phyloP scores from a whole-genome alignment of 2,888 invertebrate species.

The Drosophila lutescens region DNA sequence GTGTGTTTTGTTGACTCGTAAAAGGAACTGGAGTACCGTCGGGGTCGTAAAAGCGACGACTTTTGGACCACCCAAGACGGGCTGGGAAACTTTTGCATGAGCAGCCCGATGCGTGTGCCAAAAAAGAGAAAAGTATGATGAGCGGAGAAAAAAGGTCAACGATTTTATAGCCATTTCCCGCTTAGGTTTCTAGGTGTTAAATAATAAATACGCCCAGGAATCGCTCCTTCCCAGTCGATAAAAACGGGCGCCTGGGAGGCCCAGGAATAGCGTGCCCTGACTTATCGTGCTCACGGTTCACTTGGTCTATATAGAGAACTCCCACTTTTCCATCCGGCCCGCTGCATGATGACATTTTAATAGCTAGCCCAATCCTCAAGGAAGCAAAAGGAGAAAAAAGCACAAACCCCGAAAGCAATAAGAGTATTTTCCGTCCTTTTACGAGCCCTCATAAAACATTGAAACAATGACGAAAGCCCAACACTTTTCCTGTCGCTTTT shows the following conservation, averaged over 20 bases:
- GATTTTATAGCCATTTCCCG: conserved; percentile 67
- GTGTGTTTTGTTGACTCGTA: conserved; percentile 58
- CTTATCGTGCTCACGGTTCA: conserved; percentile 56
- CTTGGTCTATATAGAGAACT: background rate
- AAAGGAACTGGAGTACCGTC: conserved; percentile 61
- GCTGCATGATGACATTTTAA: conserved; percentile 69
- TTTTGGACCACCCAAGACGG: conserved; percentile 57
- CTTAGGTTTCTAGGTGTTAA: conserved; percentile 69
- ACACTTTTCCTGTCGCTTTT: conserved; percentile 44
- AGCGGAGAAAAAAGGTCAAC: conserved; percentile 62
- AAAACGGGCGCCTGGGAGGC: conserved; percentile 51
- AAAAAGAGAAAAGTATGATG: conserved; percentile 21
- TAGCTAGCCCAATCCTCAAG: conserved; percentile 55
- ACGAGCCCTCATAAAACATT: conserved; percentile 60
- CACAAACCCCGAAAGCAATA: conserved; percentile 41
- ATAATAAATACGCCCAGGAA: conserved; percentile 67
- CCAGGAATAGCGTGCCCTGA: conserved; percentile 62
- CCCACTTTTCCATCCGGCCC: conserved; percentile 10
- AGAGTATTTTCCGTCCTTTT: conserved; percentile 69
- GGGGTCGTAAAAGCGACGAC: conserved; percentile 49
- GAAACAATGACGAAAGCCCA: conserved; percentile 62
- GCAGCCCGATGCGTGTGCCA: conserved; percentile 31
- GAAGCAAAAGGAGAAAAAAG: background rate
- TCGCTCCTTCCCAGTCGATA: conserved; percentile 58
- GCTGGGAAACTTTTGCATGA: conserved; percentile 15